Conservation (phyloP, 2,888 invertebrate species). For the Leptura quadrifasciata region DNA sequence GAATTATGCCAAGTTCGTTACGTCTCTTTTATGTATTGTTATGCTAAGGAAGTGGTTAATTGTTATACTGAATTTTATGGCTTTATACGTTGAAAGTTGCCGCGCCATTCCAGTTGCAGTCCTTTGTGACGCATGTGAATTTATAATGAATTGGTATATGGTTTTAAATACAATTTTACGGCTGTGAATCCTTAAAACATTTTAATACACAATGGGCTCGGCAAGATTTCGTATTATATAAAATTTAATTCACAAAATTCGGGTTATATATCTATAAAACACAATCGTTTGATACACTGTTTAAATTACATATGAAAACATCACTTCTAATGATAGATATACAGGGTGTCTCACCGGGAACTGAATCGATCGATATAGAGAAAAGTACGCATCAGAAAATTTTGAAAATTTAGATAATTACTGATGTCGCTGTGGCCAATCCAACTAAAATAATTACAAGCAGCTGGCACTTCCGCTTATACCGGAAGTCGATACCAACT, state of each 20-base stretch:
- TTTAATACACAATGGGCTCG: constrained; percentile 18
- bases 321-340: no score
- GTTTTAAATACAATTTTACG: constrained; percentile 17
- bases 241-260: constrained; percentile 26
- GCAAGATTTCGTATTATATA: constrained; percentile 15
- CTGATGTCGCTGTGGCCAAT: no score
- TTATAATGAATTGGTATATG: constrained; percentile 29
- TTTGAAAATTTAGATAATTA: no score
- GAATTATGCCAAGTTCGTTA: constrained; percentile 32
- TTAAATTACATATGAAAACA: no score
- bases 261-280: constrained; percentile 27
- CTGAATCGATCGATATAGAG: no score
- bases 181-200: constrained; percentile 19
- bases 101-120: constrained; percentile 34
- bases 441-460: no score
- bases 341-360: no score
- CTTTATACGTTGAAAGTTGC: constrained; percentile 33
- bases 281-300: not conserved
- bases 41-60: constrained; percentile 46
- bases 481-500: no score
- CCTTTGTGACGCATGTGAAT: constrained; percentile 38
- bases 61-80: constrained; percentile 47
- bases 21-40: constrained; percentile 41
- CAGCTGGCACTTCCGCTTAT: no score
- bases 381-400: no score